A percentile compares a stretch with the other conserved stretches of the same genome.
Conservation (phyloP, 2,888 invertebrate genomes). For the Oxystoma pomonae region DNA sequence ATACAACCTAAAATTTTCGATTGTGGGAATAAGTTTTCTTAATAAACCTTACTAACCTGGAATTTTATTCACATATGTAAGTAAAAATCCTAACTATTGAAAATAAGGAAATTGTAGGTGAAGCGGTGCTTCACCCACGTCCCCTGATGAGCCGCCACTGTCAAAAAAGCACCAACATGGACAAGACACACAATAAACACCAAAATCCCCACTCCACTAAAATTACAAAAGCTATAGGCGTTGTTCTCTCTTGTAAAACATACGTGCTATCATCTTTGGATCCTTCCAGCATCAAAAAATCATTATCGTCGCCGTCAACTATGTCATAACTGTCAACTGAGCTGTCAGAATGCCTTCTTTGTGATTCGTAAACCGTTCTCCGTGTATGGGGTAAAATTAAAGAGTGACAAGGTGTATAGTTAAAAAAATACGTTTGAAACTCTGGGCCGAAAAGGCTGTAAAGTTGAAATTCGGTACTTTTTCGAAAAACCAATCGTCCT, state of each 20-base stretch:
- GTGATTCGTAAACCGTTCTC: slow-evolving; percentile 3
- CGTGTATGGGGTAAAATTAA: slow-evolving; percentile 16
- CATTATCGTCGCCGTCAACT: background rate
- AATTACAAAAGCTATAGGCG: slow-evolving; percentile 4
- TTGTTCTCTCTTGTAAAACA: slow-evolving; percentile 1
- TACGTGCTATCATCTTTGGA: slow-evolving; percentile 4
- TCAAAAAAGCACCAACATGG: no score
- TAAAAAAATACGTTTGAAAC: slow-evolving; percentile 10
- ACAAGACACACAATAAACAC: no score
- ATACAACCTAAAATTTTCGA: background rate
- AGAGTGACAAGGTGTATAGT: slow-evolving; percentile 19
- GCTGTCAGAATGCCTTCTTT: background rate
- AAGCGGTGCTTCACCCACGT: no score
- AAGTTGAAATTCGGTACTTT: slow-evolving; percentile 19
- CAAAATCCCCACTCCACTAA: no score
- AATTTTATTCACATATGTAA: no score
- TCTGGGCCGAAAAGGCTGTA: slow-evolving; percentile 15
- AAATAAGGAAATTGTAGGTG: no score
- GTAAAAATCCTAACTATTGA: no score
- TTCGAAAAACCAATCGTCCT: slow-evolving; percentile 21
- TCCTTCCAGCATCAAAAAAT: background rate
- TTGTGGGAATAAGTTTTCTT: background rate
- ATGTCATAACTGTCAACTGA: background rate
- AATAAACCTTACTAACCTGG: no score
- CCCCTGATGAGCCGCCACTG: no score